Conservation (phyloP, 2,113 vertebrate species). For the Hippocampus comes region DNA sequence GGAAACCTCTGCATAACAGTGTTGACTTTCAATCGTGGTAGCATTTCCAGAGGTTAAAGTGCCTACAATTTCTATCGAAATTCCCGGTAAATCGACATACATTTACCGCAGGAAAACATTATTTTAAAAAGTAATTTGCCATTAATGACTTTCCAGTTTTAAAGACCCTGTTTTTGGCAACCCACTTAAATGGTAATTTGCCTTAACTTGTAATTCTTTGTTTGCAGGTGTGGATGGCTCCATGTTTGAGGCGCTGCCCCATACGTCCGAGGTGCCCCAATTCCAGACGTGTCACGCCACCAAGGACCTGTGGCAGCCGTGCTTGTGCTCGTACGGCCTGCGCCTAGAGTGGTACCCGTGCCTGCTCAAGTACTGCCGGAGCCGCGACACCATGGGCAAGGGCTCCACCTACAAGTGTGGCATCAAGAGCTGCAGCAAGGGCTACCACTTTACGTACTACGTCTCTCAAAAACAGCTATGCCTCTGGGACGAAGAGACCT, state of each 20-base stretch:
- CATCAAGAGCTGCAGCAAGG: constrained; percentile 96
- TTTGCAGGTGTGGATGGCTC: constrained; percentile 82
- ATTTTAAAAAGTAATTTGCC: not conserved
- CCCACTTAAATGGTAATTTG: not conserved
- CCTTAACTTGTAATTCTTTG: not conserved
- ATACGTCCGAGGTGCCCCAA: constrained; percentile 60
- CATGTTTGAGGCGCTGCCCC: constrained; percentile 84
- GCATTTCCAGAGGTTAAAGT: too few species aligned
- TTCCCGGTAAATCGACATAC: too few species aligned
- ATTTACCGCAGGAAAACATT: not conserved
- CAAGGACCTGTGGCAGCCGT: constrained; percentile 81
- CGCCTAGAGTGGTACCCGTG: constrained; percentile 96
- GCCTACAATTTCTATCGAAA: too few species aligned
- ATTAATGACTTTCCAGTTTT: not conserved
- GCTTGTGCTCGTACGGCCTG: constrained; percentile 83
- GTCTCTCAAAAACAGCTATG: constrained; percentile 90
- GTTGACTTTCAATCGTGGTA: too few species aligned
- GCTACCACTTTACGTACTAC: constrained; percentile 85
- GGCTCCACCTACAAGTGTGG: constrained; percentile 91
- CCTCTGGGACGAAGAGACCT: constrained; percentile 92
- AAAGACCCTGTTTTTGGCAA: not conserved
- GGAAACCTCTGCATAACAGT: too few species aligned
- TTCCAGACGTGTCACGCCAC: constrained; percentile 77
- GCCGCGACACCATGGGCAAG: constrained; percentile 75
- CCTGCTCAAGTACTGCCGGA: constrained; percentile 91